These are phyloP conservation scores for Clamator glandarius DNA, from an alignment of 2,797 vertebrate species.

Conservation along the genomic window DNA sequence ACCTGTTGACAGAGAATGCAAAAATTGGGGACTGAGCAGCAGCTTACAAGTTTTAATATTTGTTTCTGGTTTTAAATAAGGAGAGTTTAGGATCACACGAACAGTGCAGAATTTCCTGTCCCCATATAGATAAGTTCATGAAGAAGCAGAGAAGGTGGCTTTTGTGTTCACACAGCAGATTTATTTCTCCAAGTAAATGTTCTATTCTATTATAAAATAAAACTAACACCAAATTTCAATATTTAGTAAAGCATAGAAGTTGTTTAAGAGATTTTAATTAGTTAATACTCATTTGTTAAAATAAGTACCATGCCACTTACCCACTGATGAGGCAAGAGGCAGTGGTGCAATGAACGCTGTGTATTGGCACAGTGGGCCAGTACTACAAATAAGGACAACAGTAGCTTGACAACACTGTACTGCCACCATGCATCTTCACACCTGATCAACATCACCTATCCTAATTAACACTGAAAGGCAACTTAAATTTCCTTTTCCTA, in stretches of 20 bases:
- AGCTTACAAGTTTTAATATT: accelerated
- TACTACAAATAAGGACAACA: too few relatives aligned
- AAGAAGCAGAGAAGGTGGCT: not conserved
- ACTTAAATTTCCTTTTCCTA: not conserved
- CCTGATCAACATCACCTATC: too few relatives aligned
- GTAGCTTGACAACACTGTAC: not conserved
- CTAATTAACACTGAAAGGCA: not conserved
- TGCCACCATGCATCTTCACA: not conserved
- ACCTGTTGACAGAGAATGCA: slow-evolving; percentile 77
- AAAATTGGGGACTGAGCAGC: not conserved
- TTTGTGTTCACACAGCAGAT: not conserved
- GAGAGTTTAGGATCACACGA: not conserved
- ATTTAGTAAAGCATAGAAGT: not conserved
- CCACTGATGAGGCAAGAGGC: not conserved
- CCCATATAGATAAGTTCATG: accelerated
- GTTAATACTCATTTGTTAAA: not conserved
- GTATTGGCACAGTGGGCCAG: not conserved
- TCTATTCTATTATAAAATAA: not conserved
- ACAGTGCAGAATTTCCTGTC: not conserved
- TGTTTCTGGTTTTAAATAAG: not conserved
- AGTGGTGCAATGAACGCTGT: not conserved
- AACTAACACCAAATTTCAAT: not conserved
- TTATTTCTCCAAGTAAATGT: not conserved
- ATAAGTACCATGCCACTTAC: not conserved
- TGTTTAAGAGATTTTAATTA: not conserved